Evolutionary conservation across 2,797 vertebrate genomes (phyloP).

Genomic region (Pantherophis vulpinus): DNA sequence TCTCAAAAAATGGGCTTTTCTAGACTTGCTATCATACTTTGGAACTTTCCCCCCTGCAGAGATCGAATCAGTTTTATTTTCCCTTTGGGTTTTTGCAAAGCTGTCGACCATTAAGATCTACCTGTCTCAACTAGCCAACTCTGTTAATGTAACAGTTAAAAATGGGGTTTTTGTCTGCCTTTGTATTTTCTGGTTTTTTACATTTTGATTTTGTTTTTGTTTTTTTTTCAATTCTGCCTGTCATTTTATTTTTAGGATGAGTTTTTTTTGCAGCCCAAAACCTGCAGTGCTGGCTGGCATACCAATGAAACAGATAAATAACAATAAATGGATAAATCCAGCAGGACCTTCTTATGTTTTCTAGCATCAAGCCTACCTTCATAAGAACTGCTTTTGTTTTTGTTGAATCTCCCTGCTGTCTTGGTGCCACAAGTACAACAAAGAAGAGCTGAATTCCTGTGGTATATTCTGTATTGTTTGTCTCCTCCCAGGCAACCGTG

Average conservation of each 20-base stretch:
- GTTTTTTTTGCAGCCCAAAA: neutral
- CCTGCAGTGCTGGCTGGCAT: neutral
- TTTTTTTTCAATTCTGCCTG: neutral
- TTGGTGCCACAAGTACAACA: neutral
- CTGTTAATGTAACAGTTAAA: neutral
- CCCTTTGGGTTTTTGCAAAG: neutral
- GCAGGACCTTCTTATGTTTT: neutral
- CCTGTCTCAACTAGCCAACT: neutral
- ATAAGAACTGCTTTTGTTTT: neutral
- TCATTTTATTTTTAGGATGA: neutral
- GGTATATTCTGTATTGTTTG: neutral
- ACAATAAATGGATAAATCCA: neutral
- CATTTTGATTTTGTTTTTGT: neutral
- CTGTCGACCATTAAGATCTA: neutral
- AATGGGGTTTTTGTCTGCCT: neutral
- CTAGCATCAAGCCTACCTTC: neutral
- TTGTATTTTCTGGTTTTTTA: neutral
- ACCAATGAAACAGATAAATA: neutral
- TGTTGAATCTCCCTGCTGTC: neutral
- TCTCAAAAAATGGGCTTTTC: neutral
- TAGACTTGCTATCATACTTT: neutral
- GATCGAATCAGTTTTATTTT: neutral
- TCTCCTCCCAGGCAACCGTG: neutral
- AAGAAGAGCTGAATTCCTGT: neutral
- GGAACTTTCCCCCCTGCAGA: neutral